Evolutionary conservation across 1,140 invertebrate genomes (phyloP).

Genomic region (Pantala flavescens): DNA sequence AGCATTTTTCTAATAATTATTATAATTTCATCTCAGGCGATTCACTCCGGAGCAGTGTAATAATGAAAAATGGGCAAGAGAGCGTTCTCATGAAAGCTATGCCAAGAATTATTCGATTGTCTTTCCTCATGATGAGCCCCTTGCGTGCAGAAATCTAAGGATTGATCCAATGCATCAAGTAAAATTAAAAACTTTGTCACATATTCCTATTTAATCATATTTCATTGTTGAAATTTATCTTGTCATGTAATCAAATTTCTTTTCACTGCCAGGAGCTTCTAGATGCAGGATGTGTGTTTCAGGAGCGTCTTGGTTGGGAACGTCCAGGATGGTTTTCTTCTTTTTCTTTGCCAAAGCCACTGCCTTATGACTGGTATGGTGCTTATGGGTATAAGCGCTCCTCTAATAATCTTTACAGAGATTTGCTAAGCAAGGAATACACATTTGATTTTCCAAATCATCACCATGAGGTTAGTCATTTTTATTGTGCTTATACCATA

Average conservation of each 20-base stretch:
- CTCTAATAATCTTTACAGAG: slow-evolving; percentile 51
- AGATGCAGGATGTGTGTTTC: slow-evolving; percentile 68
- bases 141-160: slow-evolving; percentile 65
- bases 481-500: slow-evolving; percentile 16
- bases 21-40: slow-evolving; percentile 30
- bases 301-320: slow-evolving; percentile 78
- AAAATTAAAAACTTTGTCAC: slow-evolving; percentile 17
- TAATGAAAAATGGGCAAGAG: slow-evolving; percentile 59
- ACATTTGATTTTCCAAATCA: slow-evolving; percentile 71
- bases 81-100: slow-evolving; percentile 77
- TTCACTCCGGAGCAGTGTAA: slow-evolving; percentile 59
- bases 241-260: background rate
- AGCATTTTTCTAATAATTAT: background rate
- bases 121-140: slow-evolving; percentile 72
- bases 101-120: slow-evolving; percentile 75
- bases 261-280: slow-evolving; percentile 42
- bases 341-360: slow-evolving; percentile 22
- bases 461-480: slow-evolving; percentile 53
- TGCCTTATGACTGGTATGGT: slow-evolving; percentile 73
- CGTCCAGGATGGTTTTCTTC: slow-evolving; percentile 63
- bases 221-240: background rate
- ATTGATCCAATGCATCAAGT: slow-evolving; percentile 58
- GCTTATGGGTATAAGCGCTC: slow-evolving; percentile 56
- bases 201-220: background rate
- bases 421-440: slow-evolving; percentile 58